Evolutionary conservation across 2,888 invertebrate species (phyloP), one percentile per base, ranked within the genome.

Genomic region (Noctua comes): DNA sequence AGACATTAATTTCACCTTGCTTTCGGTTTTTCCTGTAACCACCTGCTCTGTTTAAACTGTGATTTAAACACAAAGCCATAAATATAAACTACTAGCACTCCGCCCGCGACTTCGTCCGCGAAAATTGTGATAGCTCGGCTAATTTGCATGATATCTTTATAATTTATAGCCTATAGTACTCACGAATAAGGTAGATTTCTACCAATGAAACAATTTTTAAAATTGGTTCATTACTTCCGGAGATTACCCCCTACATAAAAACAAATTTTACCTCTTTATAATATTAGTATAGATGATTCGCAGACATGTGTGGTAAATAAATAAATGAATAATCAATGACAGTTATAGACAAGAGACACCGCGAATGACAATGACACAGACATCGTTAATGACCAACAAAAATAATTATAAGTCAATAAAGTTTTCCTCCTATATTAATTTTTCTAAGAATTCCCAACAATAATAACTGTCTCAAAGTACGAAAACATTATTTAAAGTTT

Each of bases 351-450:
- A 21, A 31, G 11, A 6, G 6, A 10, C 0, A 51, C 21, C n/a
- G 16, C 43, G 36, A 57, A 24, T 48, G 75, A 68, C 13, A 54
- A 24, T 24, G 10, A n/a, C n/a, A n/a, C 1, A n/a, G 11, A n/a
- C 0, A 51, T n/a, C 36, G n/a, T 27, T 36, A 40, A 18, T 48
- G 70, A 68, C 16, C 31, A 64, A 54, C 24, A 5, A 79, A 80
- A 74, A 40, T 4, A 0, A 13, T 43, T 65, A 24, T 31, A 21
- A 54, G 0, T 46, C 1, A 48, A 27, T 18, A 10, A 27, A 66
- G 5, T 84, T 80, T 80, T 81, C 83, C 85, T 77, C 54, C 36
- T 80, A 65, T 21, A 21, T 48, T 54, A 24, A 71, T 21, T 59
- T 51, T 57, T 62, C 64, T 27, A 51, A 66, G 43, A 74, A 77